Base-by-base conservation (phyloP, 2,113 vertebrate species). In the Capricornis sumatraensis region DNA sequence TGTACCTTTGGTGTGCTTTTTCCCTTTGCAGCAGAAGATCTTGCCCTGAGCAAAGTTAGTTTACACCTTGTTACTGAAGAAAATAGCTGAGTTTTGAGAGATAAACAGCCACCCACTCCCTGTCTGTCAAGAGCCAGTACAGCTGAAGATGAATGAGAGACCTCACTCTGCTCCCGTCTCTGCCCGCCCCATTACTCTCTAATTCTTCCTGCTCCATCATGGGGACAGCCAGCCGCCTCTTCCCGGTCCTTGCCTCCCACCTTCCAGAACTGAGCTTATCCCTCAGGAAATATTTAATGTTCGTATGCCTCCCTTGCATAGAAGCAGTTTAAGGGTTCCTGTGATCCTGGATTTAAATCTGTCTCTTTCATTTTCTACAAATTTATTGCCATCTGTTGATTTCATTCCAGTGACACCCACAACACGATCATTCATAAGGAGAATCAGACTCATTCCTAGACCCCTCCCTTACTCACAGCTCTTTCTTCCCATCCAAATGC, bases 351-450 rank as follows among this genome's bases (percentile, higher is more conserved):
- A 17, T 95, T 94, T 97, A 64, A 55, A 83, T 89, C 67, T 17
- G 62, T 36, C 79, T 62, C 90, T 94, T 82, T 91, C 79, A 50
- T 91, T 96, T 95, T 76, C 92, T 94, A 76, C 93, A 84, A 95
- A 93, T 52, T 43, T 47, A 82, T 87, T 81, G 86, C 95, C 96
- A 95, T 98, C 97, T 98, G 98, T 87, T 97, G 96, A 95, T 85
- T 95, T 87, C 58, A 45, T 94, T 64, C 74, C 91, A 55, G 62
- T 45, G 93, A 91, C 97, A 76, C 93, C 89, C 95, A 96, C 87
- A 9, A 92, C 79, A 23, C 3, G 47, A 97, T 95, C 96, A 96
- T 96, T 96, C 95, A 97, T 93, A 85, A 89, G 76, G 52, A 97
- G 76, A 58, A 58, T 43, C 36, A 10, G 95, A n/a, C 91, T 92